A percentile compares a stretch with the other conserved stretches of the same genome.
phyloP scores from a whole-genome alignment of 2,888 invertebrate genomes.

The Sphaerophoria taeniata region DNA sequence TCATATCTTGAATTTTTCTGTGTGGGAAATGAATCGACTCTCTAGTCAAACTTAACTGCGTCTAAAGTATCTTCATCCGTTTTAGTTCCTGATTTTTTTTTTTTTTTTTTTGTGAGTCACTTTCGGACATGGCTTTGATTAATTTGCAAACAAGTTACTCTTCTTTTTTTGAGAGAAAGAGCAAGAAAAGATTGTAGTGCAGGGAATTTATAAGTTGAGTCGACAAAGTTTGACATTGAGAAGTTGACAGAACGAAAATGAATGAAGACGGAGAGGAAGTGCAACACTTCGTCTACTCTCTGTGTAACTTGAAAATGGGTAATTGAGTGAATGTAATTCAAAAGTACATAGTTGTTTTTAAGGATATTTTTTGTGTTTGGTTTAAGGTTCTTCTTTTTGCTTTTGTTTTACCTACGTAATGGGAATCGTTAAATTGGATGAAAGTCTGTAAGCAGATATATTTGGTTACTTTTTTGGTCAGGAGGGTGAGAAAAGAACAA shows the following conservation, averaged over 20 bases:
- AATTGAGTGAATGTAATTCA: constrained; percentile 67
- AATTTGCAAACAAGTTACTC: constrained; percentile 62
- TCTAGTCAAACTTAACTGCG: not conserved
- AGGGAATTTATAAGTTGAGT: not conserved
- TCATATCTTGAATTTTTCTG: not conserved
- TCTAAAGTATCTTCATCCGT: constrained; percentile 34
- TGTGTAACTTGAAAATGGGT: constrained; percentile 30
- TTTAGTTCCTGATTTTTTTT: not conserved
- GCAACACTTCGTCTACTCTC: constrained; percentile 14
- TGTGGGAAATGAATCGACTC: not conserved
- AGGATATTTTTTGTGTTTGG: not conserved
- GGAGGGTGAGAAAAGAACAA: not conserved
- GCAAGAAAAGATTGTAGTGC: constrained; percentile 33
- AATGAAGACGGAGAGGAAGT: constrained; percentile 54
- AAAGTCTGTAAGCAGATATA: constrained; percentile 31
- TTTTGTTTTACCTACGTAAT: constrained; percentile 9
- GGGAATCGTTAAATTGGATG: constrained; percentile 14
- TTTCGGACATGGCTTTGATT: constrained; percentile 50
- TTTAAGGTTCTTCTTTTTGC: not conserved
- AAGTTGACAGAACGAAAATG: constrained; percentile 41
- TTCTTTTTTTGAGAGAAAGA: not conserved
- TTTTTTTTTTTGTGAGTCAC: not conserved
- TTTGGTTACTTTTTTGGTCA: not conserved
- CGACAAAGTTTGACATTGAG: constrained; percentile 48
- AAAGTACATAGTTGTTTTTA: constrained; percentile 31